phyloP scores from a whole-genome alignment of 2,888 invertebrate genomes.

The Gastracanthus pulcherrimus region DNA sequence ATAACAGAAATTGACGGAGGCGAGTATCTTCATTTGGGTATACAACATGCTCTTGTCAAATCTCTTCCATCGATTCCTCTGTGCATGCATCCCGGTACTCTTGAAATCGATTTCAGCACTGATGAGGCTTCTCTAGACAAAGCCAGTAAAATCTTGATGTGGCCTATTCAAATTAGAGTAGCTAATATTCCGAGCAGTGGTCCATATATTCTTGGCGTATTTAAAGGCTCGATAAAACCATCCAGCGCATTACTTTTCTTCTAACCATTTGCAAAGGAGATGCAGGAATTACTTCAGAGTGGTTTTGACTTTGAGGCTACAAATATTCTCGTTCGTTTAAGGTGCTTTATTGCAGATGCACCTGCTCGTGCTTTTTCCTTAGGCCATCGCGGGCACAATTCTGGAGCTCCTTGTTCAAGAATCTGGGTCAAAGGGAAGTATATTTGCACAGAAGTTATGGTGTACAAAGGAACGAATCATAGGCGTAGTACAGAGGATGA shows the following conservation, averaged over 20 bases:
- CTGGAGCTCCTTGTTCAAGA: conserved; percentile 57
- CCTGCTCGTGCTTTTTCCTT: too few species aligned
- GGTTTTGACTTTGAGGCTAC: conserved; percentile 46
- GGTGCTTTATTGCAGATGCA: conserved; percentile 60
- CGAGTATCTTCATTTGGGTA: neutral
- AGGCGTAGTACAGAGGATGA: conserved; percentile 42
- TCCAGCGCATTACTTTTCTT: conserved; percentile 15
- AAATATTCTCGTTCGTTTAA: conserved; percentile 30
- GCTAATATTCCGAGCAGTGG: conserved; percentile 49
- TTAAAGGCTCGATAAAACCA: conserved; percentile 44
- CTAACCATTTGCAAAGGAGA: conserved; percentile 19
- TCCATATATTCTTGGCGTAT: conserved; percentile 59
- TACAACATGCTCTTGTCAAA: neutral
- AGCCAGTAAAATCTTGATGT: conserved; percentile 52
- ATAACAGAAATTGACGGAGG: neutral
- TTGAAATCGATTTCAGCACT: conserved; percentile 54
- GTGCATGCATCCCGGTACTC: neutral
- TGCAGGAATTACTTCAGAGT: neutral
- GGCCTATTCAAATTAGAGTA: conserved; percentile 61
- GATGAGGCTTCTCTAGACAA: conserved; percentile 41
- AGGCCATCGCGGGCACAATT: too few species aligned
- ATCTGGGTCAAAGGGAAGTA: conserved; percentile 51
- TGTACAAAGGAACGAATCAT: conserved; percentile 32
- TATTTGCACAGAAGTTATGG: conserved; percentile 17
- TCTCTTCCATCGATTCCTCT: conserved; percentile 12